Base-by-base conservation (phyloP, 2,113 vertebrate species). In the Myanophis thanlyinensis region DNA sequence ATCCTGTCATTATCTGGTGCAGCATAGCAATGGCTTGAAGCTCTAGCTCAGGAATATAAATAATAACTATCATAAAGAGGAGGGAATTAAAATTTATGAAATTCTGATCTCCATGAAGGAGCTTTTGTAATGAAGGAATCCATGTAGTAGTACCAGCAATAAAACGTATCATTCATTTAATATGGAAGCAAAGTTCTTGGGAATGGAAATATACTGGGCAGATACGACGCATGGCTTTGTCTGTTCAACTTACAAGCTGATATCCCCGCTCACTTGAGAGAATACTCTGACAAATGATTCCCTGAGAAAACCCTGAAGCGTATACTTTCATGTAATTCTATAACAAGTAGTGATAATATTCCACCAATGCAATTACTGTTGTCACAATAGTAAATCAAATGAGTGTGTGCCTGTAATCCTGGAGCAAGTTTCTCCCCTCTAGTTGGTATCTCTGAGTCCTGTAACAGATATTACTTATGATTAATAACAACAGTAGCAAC, bases 1-100 rank as follows among this genome's bases (percentile, higher is more conserved):
- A 97, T 96, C 95, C 95, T 96, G 94, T 97, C 96, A 94, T 95
- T 97, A 95, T 92, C 92, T 93, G 96, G 92, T 92, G 94, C 51
- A 56, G 93, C 95, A 93, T 95, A 90, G 90, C 13, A 92, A 94
- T 94, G 93, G 91, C 94, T 95, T 67, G 92, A 93, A 96, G 93
- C 89, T 48, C 91, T 90, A 90, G 85, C 23, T 48, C 27, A 62
- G 48, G 95, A 49, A 48, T 85, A 91, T 59, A 96, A 95, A 94
- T 95, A 94, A 59, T 85, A 92, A 89, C 22, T n/a, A 87, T 89
- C 7, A 12, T 92, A 46, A 62, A 93, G 89, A 87, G 12, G 13
- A 53, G 90, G 93, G 86, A 94, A 88, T 87, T 80, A 40, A 73
- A 91, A 95, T 13, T 89, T 54, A 23, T 92, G 93, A 88, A 89